Percentiles rank a stretch among this genome's conserved stretches.
Conservation (phyloP, 1,140 invertebrate species). For the Cotesia chilonis region DNA sequence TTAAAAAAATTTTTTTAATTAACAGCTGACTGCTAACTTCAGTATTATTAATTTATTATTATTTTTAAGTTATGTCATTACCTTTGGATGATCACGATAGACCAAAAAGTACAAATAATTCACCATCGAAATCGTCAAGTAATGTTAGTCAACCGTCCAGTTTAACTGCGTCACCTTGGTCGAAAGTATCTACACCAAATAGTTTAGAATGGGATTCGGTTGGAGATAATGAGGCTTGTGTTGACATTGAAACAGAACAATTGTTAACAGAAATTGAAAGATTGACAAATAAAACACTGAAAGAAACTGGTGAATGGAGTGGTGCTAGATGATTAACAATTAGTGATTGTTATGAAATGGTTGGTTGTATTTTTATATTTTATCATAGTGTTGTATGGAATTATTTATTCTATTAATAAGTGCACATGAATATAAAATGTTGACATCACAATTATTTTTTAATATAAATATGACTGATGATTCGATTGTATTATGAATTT, state of each 20-base stretch:
- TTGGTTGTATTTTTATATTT: conserved; percentile 57
- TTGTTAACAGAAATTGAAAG: conserved; percentile 67
- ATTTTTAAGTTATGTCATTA: conserved; percentile 46
- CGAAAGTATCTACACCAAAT: conserved; percentile 66
- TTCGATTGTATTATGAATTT: conserved; percentile 9
- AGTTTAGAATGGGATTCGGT: conserved; percentile 70
- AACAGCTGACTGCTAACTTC: too few species aligned
- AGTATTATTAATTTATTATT: neutral
- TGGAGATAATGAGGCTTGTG: conserved; percentile 60
- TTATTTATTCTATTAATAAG: conserved; percentile 1
- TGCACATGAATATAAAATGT: conserved; percentile 8
- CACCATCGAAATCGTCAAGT: conserved; percentile 46
- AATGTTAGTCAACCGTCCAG: conserved; percentile 55
- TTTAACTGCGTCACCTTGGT: conserved; percentile 64
- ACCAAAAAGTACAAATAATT: conserved; percentile 43
- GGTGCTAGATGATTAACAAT: conserved; percentile 53
- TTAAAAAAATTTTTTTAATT: too few species aligned
- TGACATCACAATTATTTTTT: conserved; percentile 24
- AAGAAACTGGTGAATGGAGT: conserved; percentile 66
- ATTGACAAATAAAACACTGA: conserved; percentile 65
- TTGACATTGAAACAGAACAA: conserved; percentile 66
- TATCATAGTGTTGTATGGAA: conserved; percentile 2
- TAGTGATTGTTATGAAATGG: conserved; percentile 31
- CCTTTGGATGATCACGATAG: conserved; percentile 42
- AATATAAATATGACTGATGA: conserved; percentile 18